Percentiles rank a stretch among this genome's conserved stretches.
These are phyloP conservation scores for Chanos chanos DNA, from an alignment of 2,797 vertebrate genomes.

Conservation along the genomic window DNA sequence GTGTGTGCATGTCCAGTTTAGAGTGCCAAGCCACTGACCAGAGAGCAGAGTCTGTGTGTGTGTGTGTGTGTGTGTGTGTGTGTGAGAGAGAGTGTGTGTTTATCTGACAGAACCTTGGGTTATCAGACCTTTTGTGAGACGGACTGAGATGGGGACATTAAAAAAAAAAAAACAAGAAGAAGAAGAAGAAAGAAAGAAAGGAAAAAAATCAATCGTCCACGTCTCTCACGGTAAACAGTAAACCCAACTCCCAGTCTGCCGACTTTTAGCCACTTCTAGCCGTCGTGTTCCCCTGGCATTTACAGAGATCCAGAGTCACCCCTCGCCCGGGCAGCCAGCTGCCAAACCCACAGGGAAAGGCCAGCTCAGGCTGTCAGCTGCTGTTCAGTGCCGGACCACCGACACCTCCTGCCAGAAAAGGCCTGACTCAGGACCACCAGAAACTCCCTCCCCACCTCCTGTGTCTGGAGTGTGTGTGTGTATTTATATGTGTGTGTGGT, in stretches of 20 bases:
- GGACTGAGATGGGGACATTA: too few relatives aligned
- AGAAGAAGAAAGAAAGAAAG: too few relatives aligned
- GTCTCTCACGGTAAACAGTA: conserved; percentile 28
- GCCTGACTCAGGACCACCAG: conserved; percentile 35
- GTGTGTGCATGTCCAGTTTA: conserved; percentile 1
- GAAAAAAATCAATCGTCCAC: conserved; percentile 38
- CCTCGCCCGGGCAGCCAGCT: conserved; percentile 19
- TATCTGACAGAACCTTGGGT: conserved; percentile 25
- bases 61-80: conserved; percentile 40
- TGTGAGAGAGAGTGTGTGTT: conserved; percentile 23
- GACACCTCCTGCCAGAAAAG: conserved; percentile 33
- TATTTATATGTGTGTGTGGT: neutral
- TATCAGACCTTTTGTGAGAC: conserved; percentile 36
- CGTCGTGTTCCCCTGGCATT: conserved; percentile 27
- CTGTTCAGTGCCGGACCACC: conserved; percentile 38
- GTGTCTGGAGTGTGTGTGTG: neutral
- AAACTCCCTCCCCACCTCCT: conserved; percentile 10
- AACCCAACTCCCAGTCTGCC: conserved; percentile 16
- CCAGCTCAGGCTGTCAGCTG: conserved; percentile 45
- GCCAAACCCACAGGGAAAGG: conserved; percentile 36
- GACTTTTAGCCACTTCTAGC: too few relatives aligned
- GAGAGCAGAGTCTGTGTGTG: neutral
- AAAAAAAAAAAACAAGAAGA: too few relatives aligned
- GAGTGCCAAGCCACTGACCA: neutral
- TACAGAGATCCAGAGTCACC: conserved; percentile 25